Base-by-base conservation (phyloP, 1,140 invertebrate genomes). In the Drosophila navojoa region DNA sequence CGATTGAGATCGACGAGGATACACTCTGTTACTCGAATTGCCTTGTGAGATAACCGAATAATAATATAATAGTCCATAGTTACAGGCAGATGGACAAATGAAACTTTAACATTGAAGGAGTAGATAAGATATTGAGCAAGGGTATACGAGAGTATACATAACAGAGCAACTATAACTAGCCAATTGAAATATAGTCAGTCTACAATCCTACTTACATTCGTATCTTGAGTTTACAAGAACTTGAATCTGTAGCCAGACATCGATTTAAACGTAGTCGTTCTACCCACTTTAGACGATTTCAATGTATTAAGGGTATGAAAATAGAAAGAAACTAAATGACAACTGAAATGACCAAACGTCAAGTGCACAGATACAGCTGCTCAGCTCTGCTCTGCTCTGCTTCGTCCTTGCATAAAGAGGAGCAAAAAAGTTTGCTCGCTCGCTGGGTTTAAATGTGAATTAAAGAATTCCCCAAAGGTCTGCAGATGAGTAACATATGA, bases 301-400 rank as follows among this genome's bases (percentile, higher is more conserved):
- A 25, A 25, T 49, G n/a, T 15, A 3, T 15, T 15, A 13, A 54
- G 52, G 52, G 52, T 54, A 35, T 54, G 0, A 27, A 32, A 42
- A 29, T 19, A 27, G 49, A 44, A 5, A 47, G 62, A 60, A 60
- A 29, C 67, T 54, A 59, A 62, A 86, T 54, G 72, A 59, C 76
- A 79, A 82, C 79, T 77, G 78, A 77, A 89, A 82, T 82, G 76
- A 82, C 66, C 84, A 87, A 82, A 84, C 71, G 72, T 89, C 79
- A 89, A 87, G 84, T 79, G 82, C 79, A 76, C 38, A 57, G 49
- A 53, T 35, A 57, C 55, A 40, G 25, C 60, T 61, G 27, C 50
- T 45, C 42, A 4, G 42, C 42, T 35, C 35, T 29, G 27, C 27
- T 29, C 25, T 32, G 3, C 25, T 11, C 35, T 35, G 1, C 25